A percentile compares a stretch with the other conserved stretches of the same genome.
These are phyloP conservation scores for Ibidorhyncha struthersii DNA, from an alignment of 2,113 vertebrate genomes.

Conservation along the genomic window DNA sequence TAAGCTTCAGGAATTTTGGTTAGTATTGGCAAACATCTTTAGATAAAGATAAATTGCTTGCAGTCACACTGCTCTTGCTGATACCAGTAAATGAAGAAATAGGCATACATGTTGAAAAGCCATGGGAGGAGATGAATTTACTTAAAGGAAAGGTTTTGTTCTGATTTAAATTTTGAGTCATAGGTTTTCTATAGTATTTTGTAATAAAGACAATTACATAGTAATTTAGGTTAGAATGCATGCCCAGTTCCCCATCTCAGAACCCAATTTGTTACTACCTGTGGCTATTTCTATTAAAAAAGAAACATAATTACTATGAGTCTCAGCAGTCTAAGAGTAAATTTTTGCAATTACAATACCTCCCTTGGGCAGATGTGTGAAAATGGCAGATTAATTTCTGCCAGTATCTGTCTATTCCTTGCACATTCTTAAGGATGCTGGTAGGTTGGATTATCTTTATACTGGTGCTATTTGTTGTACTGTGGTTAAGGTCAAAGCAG, in stretches of 20 bases:
- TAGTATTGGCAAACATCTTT: neutral
- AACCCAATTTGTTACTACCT: conserved; percentile 83
- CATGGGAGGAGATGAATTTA: neutral
- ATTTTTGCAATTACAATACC: conserved; percentile 81
- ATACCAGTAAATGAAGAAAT: conserved; percentile 15
- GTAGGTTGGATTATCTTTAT: conserved; percentile 43
- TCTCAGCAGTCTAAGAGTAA: conserved; percentile 81
- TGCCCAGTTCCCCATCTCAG: conserved; percentile 72
- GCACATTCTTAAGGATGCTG: conserved; percentile 35
- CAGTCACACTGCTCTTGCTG: neutral
- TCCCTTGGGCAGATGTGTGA: conserved; percentile 80
- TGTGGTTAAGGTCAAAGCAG: conserved; percentile 61
- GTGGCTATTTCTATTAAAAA: conserved; percentile 84
- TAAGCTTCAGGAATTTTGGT: neutral
- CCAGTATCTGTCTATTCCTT: conserved; percentile 62
- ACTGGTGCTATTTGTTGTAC: conserved; percentile 25
- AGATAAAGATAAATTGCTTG: neutral
- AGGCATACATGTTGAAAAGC: neutral
- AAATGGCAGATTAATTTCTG: conserved; percentile 79
- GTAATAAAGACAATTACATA: conserved; percentile 74
- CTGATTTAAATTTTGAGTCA: conserved; percentile 62
- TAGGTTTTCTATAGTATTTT: conserved; percentile 40
- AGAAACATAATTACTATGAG: conserved; percentile 79
- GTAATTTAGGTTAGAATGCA: conserved; percentile 78
- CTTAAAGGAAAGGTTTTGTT: conserved; percentile 28